Evolutionary conservation across 1,140 invertebrate genomes (phyloP), one percentile per base, ranked within the genome.

Genomic region (Apis dorsata): DNA sequence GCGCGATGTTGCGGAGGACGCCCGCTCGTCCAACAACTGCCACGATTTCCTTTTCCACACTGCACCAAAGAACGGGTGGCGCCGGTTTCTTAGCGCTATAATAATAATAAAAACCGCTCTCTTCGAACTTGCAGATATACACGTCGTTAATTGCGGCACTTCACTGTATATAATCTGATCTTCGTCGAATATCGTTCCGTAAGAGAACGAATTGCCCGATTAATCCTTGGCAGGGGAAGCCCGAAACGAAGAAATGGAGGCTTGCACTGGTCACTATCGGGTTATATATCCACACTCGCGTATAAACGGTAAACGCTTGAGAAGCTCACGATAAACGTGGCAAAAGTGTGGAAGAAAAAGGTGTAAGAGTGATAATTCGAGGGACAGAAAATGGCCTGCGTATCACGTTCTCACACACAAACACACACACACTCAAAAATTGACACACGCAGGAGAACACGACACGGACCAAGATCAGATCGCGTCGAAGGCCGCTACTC

Each of bases 401-500:
- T 77, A 70, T 70, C 79, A 80, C 86, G 44, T 55, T 60, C 51
- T 79, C 69, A 75, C 83, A 55, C 66, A 69, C 68, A 53, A 59
- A 62, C 68, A 11, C 68, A 24, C 63, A 53, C 49, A 57, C 60
- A 74, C 72, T 71, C 21, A 44, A 44, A 68, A 51, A 24, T 77
- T 10, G 55, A 73, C 72, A 72, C 63, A 62, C 65, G 70, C 69
- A 68, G 44, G 63, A 73, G 55, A 73, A 44, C 53, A 44, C 75
- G 66, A 72, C 74, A 51, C 68, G 86, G 28, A 87, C 49, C 63
- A 28, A 85, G 87, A 89, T 86, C 85, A 74, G 85, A 84, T 82
- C 88, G 78, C 91, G 90, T 90, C 92, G 91, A 92, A 93, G 91
- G 92, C 93, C 91, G 92, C 93, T 93, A 94, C 92, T 92, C 93